Evolutionary conservation across 2,113 vertebrate genomes (phyloP).

Genomic region (western clawed frog (Xenopus tropicalis)): DNA sequence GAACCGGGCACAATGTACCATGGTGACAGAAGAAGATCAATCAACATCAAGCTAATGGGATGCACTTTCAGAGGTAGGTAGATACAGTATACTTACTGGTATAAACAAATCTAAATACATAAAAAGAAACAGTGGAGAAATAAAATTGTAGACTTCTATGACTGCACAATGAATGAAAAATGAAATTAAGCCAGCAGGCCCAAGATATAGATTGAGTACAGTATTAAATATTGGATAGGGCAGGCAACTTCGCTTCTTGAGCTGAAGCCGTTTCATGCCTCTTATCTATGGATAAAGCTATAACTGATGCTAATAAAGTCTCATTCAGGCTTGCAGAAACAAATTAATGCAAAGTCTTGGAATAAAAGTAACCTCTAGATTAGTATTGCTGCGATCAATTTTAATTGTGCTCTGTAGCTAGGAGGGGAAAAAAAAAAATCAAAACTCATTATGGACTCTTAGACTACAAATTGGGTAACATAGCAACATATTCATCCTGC

Average conservation of each 20-base stretch:
- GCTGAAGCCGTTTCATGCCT: not conserved
- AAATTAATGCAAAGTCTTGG: slow-evolving; percentile 17
- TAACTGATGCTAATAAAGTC: slow-evolving; percentile 11
- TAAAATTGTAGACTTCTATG: not conserved
- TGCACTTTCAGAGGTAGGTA: too few relatives aligned
- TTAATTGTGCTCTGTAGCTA: slow-evolving; percentile 34
- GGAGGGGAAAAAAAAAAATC: slow-evolving; percentile 21
- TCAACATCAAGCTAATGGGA: too few relatives aligned
- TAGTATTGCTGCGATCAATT: slow-evolving; percentile 30
- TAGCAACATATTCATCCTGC: slow-evolving; percentile 20
- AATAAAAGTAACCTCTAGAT: slow-evolving; percentile 41
- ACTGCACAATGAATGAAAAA: not conserved
- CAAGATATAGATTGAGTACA: not conserved
- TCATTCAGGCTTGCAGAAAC: slow-evolving; percentile 5
- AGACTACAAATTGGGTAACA: slow-evolving; percentile 32
- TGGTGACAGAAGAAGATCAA: too few relatives aligned
- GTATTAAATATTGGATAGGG: not conserved
- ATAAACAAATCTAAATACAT: too few relatives aligned
- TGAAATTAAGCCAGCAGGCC: not conserved
- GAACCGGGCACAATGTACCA: too few relatives aligned
- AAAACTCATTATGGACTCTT: slow-evolving; percentile 24
- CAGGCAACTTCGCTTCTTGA: not conserved
- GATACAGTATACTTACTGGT: too few relatives aligned
- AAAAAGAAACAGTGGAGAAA: not conserved
- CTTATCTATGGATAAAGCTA: slow-evolving; percentile 5